These are phyloP conservation scores for Diachasma alloeum DNA, from an alignment of 1,140 invertebrate species.

Conservation along the genomic window DNA sequence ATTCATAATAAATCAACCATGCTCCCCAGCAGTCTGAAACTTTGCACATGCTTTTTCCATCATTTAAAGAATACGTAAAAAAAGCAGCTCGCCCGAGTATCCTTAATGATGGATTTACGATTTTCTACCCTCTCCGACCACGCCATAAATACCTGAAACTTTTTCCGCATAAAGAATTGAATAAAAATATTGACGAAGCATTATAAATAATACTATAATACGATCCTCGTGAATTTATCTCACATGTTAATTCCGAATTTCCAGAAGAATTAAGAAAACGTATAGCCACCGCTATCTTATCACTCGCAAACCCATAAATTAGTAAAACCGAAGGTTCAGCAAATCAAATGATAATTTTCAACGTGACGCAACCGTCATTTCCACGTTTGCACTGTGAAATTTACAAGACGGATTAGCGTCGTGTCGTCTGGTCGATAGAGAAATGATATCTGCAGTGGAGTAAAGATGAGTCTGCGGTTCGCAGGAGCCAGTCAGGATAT, in stretches of 20 bases:
- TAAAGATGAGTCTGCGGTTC: not conserved
- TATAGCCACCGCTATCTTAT: not conserved
- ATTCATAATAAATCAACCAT: too few relatives aligned
- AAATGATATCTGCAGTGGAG: not conserved
- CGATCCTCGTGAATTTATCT: not conserved
- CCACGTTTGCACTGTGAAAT: not conserved
- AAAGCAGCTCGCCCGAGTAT: too few relatives aligned
- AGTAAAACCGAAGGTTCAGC: not conserved
- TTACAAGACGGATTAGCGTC: constrained; percentile 11
- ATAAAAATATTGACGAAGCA: too few relatives aligned
- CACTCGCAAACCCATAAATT: not conserved
- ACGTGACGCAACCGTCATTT: not conserved
- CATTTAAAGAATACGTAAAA: too few relatives aligned
- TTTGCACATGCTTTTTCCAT: too few relatives aligned
- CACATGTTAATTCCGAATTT: not conserved
- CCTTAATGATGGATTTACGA: too few relatives aligned
- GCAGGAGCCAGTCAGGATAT: not conserved
- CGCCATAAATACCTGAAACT: too few relatives aligned
- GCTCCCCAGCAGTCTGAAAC: too few relatives aligned
- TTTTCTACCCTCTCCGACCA: too few relatives aligned
- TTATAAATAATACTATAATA: not conserved
- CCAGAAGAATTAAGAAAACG: not conserved
- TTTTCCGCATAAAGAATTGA: too few relatives aligned
- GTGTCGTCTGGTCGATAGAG: not conserved
- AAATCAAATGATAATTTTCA: not conserved